Conservation (phyloP, 2,797 vertebrate genomes). For the Morelia viridis region DNA sequence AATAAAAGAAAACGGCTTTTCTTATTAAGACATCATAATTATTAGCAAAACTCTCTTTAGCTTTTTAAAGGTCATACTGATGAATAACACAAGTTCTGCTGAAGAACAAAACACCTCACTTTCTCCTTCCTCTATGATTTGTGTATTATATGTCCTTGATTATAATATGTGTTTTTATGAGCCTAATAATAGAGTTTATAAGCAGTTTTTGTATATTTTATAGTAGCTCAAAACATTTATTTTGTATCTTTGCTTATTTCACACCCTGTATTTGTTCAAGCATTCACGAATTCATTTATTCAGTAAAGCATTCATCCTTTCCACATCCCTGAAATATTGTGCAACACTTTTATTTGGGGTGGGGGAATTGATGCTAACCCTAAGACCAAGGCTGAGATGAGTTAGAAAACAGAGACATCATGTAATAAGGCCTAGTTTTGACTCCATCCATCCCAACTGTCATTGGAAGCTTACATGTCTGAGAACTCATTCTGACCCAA, state of each 20-base stretch:
- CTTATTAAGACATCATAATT: not conserved
- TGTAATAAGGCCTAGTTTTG: not conserved
- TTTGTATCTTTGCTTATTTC: not conserved
- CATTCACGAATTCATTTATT: not conserved
- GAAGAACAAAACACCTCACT: not conserved
- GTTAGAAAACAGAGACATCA: not conserved
- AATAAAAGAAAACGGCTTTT: not conserved
- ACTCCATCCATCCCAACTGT: not conserved
- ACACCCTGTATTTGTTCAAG: not conserved
- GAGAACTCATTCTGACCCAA: not conserved
- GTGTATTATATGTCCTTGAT: not conserved
- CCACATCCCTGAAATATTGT: not conserved
- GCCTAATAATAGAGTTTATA: not conserved
- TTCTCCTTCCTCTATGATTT: not conserved
- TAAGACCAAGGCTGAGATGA: not conserved
- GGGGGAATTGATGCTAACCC: not conserved
- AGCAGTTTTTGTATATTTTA: not conserved
- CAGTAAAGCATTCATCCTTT: not conserved
- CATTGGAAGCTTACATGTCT: not conserved
- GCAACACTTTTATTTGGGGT: not conserved
- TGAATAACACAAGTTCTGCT: not conserved
- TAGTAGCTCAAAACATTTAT: not conserved
- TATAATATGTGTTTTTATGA: not conserved
- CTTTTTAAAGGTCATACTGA: not conserved
- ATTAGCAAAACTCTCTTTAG: not conserved